Evolutionary conservation across 1,140 invertebrate genomes (phyloP), one percentile per base, ranked within the genome.

Genomic region (Aphaenogaster rudis): DNA sequence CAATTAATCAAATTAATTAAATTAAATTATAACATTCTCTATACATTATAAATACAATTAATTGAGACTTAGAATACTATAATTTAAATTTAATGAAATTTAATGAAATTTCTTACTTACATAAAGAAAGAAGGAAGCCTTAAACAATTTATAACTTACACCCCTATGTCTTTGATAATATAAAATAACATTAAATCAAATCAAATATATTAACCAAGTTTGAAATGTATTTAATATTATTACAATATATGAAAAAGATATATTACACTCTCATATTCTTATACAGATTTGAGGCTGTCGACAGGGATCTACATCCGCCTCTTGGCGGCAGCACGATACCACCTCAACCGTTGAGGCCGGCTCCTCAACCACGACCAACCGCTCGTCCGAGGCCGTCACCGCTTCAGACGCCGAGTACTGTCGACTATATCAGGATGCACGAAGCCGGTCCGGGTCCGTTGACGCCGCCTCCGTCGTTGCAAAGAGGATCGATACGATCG

Each of bases 281-380:
- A 63, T 74, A 39, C 72, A 95, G 95, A 92, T 95, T 95, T 88
- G 95, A 95, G 48, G 90, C 94, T 39, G 95, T 95, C 36, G 95
- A 95, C 77, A 91, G 93, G 77, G 95, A 95, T 69, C 88, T 95
- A 21, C 94, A 95, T 87, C 94, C 94, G 0, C 94, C 95, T 15
- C 72, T 93, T 17, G 90, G 92, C 57, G 50, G 88, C 87, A 82
- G 63, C 45, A 81, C 92, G n/a, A 96, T 96, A 86, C 96, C 96
- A 17, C 96, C 96, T 1, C 96, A 96, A 88, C 96, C 96, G 2
- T 88, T 96, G 17, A 93, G 96, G 77, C 96, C 96, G 39, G 96
- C 96, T 4, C 96, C 96, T 0, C 93, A 94, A 85, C 94, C 93
- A 59, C 93, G 92, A 76, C 89, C 93, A 39, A 94, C 92, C 33